Base-by-base conservation (phyloP, 2,797 vertebrate genomes). In the Malacoctenus gilli region DNA sequence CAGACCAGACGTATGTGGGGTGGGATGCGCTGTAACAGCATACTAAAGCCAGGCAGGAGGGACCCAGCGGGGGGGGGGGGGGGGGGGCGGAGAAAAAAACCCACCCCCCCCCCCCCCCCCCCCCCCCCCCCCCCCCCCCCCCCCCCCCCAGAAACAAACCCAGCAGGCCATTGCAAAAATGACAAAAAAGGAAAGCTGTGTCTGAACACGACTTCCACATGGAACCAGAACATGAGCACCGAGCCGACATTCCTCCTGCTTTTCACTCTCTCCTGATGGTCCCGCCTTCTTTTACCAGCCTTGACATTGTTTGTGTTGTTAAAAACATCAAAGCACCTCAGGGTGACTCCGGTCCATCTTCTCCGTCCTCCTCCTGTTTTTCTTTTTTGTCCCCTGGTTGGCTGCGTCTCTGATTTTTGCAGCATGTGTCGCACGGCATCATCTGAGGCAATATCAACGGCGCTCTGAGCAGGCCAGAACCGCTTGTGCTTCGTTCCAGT, bases 111-210 rank as follows among this genome's bases (percentile, higher is more conserved):
- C n/a, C n/a, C n/a, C n/a, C n/a, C n/a, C n/a, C n/a, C n/a, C n/a
- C n/a, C n/a, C n/a, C n/a, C n/a, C n/a, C n/a, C n/a, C n/a, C n/a
- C n/a, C n/a, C n/a, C n/a, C n/a, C n/a, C n/a, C n/a, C n/a, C n/a
- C n/a, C n/a, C n/a, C n/a, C n/a, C n/a, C n/a, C n/a, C n/a, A 54
- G 43, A 63, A 66, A 61, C 68, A 67, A 55, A 70, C 70, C 11
- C 77, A 84, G 75, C 67, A 72, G 68, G 75, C 66, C 55, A 53
- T 80, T 72, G 63, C 75, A 6, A 1, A 80, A 62, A n/a, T n/a
- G n/a, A n/a, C n/a, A n/a, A n/a, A n/a, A n/a, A n/a, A n/a, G n/a
- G n/a, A 71, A 82, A 68, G 77, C 70, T 67, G 21, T 56, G 54
- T 47, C 68, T 77, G 50, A 72, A 35, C 54, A 70, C 66, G 63